phyloP scores from a whole-genome alignment of 2,888 invertebrate genomes.

The Stratiomys singularior region DNA sequence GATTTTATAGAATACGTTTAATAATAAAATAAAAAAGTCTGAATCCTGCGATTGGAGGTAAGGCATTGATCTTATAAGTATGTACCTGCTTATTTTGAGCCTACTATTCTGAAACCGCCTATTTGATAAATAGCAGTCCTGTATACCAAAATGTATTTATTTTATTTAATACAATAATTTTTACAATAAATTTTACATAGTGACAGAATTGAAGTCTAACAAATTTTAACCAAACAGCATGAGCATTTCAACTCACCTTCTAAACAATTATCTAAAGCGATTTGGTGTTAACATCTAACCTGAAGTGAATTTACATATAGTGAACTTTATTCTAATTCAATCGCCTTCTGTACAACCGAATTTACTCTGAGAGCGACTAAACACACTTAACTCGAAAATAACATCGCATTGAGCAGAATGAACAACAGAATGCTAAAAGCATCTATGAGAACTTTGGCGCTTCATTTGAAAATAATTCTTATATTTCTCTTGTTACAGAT shows the following conservation, averaged over 20 bases:
- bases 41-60: no score
- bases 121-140: no score
- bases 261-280: background rate
- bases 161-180: no score
- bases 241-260: background rate
- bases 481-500: slow-evolving; percentile 43
- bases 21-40: no score
- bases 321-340: background rate
- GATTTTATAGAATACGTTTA: no score
- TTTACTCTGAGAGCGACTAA: background rate
- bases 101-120: no score
- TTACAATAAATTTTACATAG: no score
- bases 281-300: background rate
- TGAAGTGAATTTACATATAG: background rate
- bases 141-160: no score
- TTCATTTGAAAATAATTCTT: slow-evolving; percentile 5
- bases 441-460: no score
- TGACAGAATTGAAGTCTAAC: background rate
- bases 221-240: background rate
- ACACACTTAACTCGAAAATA: slow-evolving; percentile 11
- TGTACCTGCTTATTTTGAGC: no score
- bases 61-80: no score
- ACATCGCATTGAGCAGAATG: background rate
- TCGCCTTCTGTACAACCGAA: background rate
- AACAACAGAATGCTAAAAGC: background rate